These are phyloP conservation scores for Nettapus auritus DNA, from an alignment of 2,113 vertebrate species.

Conservation along the genomic window DNA sequence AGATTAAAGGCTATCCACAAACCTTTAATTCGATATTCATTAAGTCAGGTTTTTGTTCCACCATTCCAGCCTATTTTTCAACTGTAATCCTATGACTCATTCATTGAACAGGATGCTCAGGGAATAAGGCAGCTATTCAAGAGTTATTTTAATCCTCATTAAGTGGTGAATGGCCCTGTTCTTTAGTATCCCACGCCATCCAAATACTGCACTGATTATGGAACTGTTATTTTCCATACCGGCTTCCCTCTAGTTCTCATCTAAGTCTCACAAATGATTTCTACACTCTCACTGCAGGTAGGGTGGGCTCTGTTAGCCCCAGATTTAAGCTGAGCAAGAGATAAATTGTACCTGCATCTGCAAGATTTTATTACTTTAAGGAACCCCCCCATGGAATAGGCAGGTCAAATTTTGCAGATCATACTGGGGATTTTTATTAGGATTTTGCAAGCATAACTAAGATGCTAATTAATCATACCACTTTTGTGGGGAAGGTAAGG, in stretches of 20 bases:
- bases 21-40: not conserved
- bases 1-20: not conserved
- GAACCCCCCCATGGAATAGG: not conserved
- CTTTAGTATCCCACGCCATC: conserved; percentile 9
- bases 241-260: not conserved
- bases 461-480: not conserved
- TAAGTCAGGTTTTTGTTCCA: conserved; percentile 29
- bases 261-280: not conserved
- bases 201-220: not conserved
- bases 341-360: not conserved
- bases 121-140: conserved; percentile 67
- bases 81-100: conserved; percentile 62
- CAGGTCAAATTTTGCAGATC: not conserved
- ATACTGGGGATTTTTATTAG: not conserved
- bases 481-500: not conserved
- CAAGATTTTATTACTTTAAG: not conserved
- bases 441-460: conserved; percentile 27
- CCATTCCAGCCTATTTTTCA: conserved; percentile 28
- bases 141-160: conserved; percentile 72
- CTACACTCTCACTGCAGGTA: not conserved
- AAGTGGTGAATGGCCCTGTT: conserved; percentile 55
- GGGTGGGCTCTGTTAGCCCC: not conserved
- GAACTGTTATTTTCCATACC: conserved; percentile 44
- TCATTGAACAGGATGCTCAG: conserved; percentile 60
- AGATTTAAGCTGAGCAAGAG: not conserved